phyloP scores from a whole-genome alignment of 2,888 invertebrate genomes.

The Leucophora obtusa region DNA sequence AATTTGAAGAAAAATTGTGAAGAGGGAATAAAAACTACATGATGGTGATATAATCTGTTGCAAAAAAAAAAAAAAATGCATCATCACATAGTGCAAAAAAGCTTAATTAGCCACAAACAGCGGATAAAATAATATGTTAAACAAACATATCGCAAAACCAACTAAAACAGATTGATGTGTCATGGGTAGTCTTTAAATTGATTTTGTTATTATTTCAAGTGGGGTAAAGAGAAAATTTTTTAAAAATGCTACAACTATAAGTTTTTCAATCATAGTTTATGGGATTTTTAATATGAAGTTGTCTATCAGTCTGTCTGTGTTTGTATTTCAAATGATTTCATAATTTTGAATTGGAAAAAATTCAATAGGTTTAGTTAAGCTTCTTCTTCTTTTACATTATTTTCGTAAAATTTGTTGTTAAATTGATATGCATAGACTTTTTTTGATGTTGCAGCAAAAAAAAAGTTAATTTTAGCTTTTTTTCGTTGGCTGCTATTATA shows the following conservation, averaged over 20 bases:
- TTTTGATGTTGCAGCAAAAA: constrained; percentile 49
- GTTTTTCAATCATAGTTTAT: neutral
- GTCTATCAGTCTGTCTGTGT: neutral
- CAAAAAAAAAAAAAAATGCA: constrained; percentile 45
- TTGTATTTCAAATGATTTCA: neutral
- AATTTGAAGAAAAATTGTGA: neutral
- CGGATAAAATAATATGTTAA: constrained; percentile 4
- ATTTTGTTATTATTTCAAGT: neutral
- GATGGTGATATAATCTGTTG: constrained; percentile 55
- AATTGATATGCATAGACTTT: constrained; percentile 47
- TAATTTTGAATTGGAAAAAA: constrained; percentile 3
- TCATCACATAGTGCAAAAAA: constrained; percentile 45
- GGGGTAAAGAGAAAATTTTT: neutral
- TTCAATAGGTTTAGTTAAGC: neutral
- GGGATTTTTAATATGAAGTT: neutral
- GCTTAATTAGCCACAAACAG: constrained; percentile 48
- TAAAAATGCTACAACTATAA: neutral
- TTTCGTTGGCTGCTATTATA: constrained; percentile 39
- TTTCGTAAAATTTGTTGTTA: constrained; percentile 25
- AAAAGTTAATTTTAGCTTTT: constrained; percentile 60
- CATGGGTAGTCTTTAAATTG: constrained; percentile 1
- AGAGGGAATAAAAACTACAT: neutral
- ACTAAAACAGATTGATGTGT: neutral
- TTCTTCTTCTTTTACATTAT: neutral
- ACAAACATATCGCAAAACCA: neutral